Base-by-base conservation (phyloP, 1,140 invertebrate genomes). In the Fopius arisanus region DNA sequence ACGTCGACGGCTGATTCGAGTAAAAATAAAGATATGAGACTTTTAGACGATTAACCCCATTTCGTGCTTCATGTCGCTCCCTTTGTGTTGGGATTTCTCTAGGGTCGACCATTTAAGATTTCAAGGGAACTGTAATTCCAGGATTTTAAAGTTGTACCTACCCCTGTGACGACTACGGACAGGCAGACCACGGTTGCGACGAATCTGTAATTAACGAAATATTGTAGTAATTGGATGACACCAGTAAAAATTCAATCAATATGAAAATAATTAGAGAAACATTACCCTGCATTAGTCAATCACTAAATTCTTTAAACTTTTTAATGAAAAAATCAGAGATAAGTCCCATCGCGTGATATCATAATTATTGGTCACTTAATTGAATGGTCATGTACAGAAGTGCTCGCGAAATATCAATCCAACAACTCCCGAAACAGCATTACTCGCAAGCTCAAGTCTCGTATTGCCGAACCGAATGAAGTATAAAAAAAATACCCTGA, bases 181-280 rank as follows among this genome's bases (percentile, higher is more conserved):
- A 88, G 76, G 79, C 82, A 82, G 62, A 83, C 77, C 78, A 83
- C 77, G 82, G 78, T 83, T 77, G 83, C 84, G 77, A 83, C 76
- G 74, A 85, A 79, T 82, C 88, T 88, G 85, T 73, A 81, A 84
- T 28, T 26, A 40, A 59, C n/a, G n/a, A n/a, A n/a, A n/a, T n/a
- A n/a, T n/a, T n/a, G n/a, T n/a, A 33, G 31, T 33, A 33, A 33
- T 33, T 33, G 3, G 31, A 33, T 33, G 31, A 33, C 31, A 9
- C 31, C 3, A 33, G 31, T n/a, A n/a, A n/a, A n/a, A n/a, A n/a
- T n/a, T n/a, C n/a, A n/a, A n/a, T n/a, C n/a, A n/a, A n/a, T n/a
- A n/a, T n/a, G n/a, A n/a, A n/a, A n/a, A n/a, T n/a, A n/a, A n/a
- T n/a, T n/a, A n/a, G n/a, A n/a, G n/a, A n/a, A n/a, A n/a, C n/a